phyloP scores from a whole-genome alignment of 1,140 invertebrate species.

The Drosophila cardini region DNA sequence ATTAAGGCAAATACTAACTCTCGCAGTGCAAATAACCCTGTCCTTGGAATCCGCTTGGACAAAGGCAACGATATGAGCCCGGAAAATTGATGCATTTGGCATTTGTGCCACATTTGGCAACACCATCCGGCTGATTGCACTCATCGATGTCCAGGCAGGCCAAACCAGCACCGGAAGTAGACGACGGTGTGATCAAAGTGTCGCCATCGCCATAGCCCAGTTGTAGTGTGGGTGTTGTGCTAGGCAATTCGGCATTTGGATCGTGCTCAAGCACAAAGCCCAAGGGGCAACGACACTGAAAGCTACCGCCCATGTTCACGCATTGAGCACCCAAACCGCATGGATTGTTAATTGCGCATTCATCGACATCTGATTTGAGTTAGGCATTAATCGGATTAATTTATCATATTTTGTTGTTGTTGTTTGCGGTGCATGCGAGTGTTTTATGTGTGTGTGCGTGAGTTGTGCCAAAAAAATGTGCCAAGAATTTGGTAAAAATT shows the following conservation, averaged over 20 bases:
- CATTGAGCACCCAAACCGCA: conserved; percentile 90
- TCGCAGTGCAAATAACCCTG: conserved; percentile 94
- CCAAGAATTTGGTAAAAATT: conserved; percentile 54
- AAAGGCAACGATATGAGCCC: conserved; percentile 96
- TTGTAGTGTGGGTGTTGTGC: conserved; percentile 43
- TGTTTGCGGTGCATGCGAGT: conserved; percentile 68
- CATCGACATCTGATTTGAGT: conserved; percentile 90
- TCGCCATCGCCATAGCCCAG: conserved; percentile 71
- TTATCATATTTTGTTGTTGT: conserved; percentile 59
- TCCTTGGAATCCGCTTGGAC: conserved; percentile 93
- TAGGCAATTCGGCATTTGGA: conserved; percentile 59
- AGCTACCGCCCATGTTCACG: conserved; percentile 90
- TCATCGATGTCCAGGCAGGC: conserved; percentile 89
- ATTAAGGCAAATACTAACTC: conserved; percentile 88
- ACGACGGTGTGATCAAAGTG: conserved; percentile 33
- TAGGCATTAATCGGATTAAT: conserved; percentile 70
- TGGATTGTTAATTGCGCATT: conserved; percentile 91
- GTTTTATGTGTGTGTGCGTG: conserved; percentile 45
- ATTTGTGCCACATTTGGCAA: conserved; percentile 90
- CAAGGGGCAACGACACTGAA: conserved; percentile 90
- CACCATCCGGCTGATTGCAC: conserved; percentile 89
- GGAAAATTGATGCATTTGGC: conserved; percentile 96
- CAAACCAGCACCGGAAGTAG: conserved; percentile 69
- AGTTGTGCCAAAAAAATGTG: conserved; percentile 56
- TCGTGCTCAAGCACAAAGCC: conserved; percentile 86